Evolutionary conservation across 2,113 vertebrate species (phyloP), one percentile per base, ranked within the genome.

Genomic region (Rutilus rutilus): DNA sequence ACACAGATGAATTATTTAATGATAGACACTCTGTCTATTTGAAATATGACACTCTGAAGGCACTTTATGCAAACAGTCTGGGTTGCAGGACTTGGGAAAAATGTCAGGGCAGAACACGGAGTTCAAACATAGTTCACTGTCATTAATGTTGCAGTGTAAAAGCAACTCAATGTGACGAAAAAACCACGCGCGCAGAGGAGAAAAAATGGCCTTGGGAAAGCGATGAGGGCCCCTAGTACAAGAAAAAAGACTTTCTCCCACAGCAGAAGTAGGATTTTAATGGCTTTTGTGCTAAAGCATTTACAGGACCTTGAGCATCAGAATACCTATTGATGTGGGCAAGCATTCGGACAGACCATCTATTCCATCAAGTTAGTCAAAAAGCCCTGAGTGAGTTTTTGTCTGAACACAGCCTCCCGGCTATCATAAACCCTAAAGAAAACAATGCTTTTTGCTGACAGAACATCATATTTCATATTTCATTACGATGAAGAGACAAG

Each of bases 121-220:
- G 89, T 87, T 90, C 89, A 90, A 86, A 71, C 50, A 11, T 50
- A 54, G 89, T 88, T 88, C 89, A 80, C 21, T 9, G 15, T 86
- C 89, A 87, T 88, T 83, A 90, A 88, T 86, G 87, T 87, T 90
- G 87, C 89, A 89, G 83, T 33, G 86, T 83, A 87, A 89, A 87
- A 85, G 86, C 83, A 74, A 82, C 71, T 23, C 50, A 74, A 60
- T 47, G 74, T 69, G 62, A 47, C 21, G 42, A 64, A 78, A 82
- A 14, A 21, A 19, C 5, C 42, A 30, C 47, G 14, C 14, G 7
- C 12, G 0, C n/a, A 21, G 19, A 71, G 30, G 17, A 17, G n/a
- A 2, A 15, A 87, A 83, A 25, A 15, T 1, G 57, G 59, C 54
- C 47, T 80, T 83, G 27, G 50, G 39, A 73, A 39, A 65, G 75